Evolutionary conservation across 2,888 invertebrate species (phyloP), one percentile per base, ranked within the genome.

Genomic region (Nowickia ferox): DNA sequence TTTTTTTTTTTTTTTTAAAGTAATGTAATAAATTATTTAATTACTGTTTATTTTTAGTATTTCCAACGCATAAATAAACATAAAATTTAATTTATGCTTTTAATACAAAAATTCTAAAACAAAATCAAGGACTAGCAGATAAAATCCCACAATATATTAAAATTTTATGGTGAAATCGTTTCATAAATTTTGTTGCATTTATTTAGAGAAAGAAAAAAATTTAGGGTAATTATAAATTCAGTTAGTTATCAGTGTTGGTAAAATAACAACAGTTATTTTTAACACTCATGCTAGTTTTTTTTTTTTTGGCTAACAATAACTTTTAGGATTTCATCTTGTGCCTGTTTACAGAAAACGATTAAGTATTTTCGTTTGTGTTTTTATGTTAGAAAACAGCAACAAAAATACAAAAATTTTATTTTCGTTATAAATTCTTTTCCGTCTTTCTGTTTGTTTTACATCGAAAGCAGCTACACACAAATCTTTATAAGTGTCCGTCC

Each of bases 21-120:
- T 30, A 30, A 63, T 57, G 46, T 55, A 53, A 75, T 79, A 75
- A 79, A 78, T 68, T 83, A 68, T 79, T 75, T 79, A 79, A 79
- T 79, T 79, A 69, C 46, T 53, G 42, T 72, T 76, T 71, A 46
- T 55, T 68, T 72, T 55, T 61, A 59, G 66, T 63, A 61, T 51
- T 71, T 78, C 44, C 51, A 66, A 57, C 40, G 66, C 51, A 59
- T 46, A 68, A 78, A 83, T 68, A 57, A 75, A 63, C 65, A 79
- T 57, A 57, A 69, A 84, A 75, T 78, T 55, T 79, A 69, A 57
- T 63, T 65, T 53, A 65, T 68, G 19, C 42, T 38, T 13, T 77
- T 68, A 40, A 48, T 17, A 46, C n/a, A 30, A 13, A 57, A 66
- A 55, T 1, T n/a, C n/a, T 2, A 11, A 17, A 40, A 15, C 46